Percentiles rank a stretch among this genome's conserved stretches.
Conservation (phyloP, 2,113 vertebrate genomes). For the Atrichornis clamosus region DNA sequence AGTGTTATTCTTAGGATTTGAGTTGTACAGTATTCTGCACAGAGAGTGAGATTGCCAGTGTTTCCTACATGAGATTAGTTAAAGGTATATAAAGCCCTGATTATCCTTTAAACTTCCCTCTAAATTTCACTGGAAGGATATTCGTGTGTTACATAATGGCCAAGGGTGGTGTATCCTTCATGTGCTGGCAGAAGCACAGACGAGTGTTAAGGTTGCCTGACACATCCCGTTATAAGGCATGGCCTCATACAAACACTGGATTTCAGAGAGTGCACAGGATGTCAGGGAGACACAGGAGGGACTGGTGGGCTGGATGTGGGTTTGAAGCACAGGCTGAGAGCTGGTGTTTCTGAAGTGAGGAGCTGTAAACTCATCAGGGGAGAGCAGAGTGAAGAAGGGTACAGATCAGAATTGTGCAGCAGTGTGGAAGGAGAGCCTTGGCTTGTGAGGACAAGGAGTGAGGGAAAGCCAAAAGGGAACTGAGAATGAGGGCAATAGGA, state of each 20-base stretch:
- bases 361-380: background rate
- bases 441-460: background rate
- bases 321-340: background rate
- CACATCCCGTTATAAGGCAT: background rate
- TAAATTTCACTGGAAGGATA: background rate
- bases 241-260: background rate
- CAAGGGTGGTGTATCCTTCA: rapidly evolving
- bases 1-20: background rate
- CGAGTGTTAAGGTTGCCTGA: background rate
- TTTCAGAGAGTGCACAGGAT: background rate
- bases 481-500: background rate
- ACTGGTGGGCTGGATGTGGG: background rate
- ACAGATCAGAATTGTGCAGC: background rate
- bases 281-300: too few relatives aligned
- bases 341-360: background rate
- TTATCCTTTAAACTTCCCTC: background rate
- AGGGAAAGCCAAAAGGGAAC: background rate
- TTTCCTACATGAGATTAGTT: background rate
- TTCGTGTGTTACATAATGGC: rapidly evolving
- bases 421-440: background rate
- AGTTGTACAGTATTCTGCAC: background rate
- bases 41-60: background rate
- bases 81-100: background rate
- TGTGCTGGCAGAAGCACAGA: background rate
- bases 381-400: background rate